Conservation (phyloP, 2,113 vertebrate genomes). For the Rhabdomys dilectus region DNA sequence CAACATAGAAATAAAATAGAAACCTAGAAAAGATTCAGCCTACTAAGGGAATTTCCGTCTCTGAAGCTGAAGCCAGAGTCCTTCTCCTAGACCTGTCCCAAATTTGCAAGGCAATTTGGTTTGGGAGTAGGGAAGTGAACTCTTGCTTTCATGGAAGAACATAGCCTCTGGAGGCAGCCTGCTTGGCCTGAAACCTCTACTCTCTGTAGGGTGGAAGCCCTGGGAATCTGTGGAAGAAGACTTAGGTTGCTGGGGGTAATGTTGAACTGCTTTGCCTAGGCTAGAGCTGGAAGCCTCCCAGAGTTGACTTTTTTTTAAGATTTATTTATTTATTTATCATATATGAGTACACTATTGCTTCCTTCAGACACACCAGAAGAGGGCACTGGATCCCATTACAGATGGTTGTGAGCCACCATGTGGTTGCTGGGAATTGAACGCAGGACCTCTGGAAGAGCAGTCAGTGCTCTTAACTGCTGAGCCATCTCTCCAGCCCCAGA, state of each 20-base stretch:
- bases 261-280: neutral
- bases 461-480: too few species aligned
- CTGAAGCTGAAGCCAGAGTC: conserved; percentile 46
- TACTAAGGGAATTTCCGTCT: conserved; percentile 54
- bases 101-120: conserved; percentile 54
- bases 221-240: neutral
- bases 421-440: too few species aligned
- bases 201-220: neutral
- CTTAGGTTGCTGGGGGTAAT: neutral
- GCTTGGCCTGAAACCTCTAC: neutral
- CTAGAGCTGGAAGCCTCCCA: neutral
- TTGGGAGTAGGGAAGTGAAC: neutral
- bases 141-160: neutral
- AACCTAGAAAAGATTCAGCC: conserved; percentile 66
- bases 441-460: too few species aligned
- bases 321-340: too few species aligned
- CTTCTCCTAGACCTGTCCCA: conserved; percentile 46
- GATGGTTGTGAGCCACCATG: too few species aligned
- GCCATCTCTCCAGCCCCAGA: too few species aligned
- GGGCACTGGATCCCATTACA: too few species aligned
- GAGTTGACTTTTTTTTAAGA: neutral
- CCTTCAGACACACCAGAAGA: too few species aligned
- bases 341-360: too few species aligned
- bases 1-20: conserved; percentile 58
- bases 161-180: neutral